Percentiles rank a stretch among this genome's conserved stretches.
These are phyloP conservation scores for Echinarachnius parma DNA, from an alignment of 53 echinoderm and acorn worm genomes.

Conservation along the genomic window DNA sequence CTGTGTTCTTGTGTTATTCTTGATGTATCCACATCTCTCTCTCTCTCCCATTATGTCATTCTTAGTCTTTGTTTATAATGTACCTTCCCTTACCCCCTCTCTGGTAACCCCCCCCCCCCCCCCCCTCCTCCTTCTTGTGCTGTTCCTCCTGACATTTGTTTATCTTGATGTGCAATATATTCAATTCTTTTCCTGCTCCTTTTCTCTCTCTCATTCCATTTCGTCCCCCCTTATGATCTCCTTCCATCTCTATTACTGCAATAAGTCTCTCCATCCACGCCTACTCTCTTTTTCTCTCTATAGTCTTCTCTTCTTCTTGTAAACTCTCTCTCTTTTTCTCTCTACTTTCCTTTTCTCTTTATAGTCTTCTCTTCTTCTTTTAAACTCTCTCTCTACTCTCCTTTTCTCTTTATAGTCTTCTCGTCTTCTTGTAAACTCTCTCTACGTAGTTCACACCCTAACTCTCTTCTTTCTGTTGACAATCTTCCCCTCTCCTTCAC, in stretches of 20 bases:
- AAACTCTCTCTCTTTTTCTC: too few species aligned
- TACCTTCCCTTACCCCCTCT: neutral
- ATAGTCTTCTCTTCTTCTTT: too few species aligned
- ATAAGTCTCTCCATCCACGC: neutral
- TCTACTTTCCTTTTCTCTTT: too few species aligned
- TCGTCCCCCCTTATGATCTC: neutral
- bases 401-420: too few species aligned
- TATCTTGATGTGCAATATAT: too few species aligned
- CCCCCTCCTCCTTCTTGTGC: slow-evolving; percentile 6
- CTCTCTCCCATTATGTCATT: neutral
- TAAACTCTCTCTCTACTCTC: too few species aligned
- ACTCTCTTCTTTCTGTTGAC: too few species aligned
- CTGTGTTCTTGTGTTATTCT: neutral
- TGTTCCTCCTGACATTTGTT: too few species aligned
- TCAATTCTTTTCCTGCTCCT: neutral
- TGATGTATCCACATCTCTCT: neutral
- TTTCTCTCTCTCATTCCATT: neutral
- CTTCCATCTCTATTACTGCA: neutral
- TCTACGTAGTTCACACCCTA: too few species aligned
- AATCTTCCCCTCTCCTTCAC: too few species aligned
- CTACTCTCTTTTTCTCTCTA: neutral
- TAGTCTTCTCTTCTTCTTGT: neutral
- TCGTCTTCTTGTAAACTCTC: too few species aligned
- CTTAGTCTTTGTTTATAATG: neutral
- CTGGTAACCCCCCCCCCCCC: neutral